Base-by-base conservation (phyloP, 2,888 invertebrate species). In the Kuschelorhynchus macadamiae region DNA sequence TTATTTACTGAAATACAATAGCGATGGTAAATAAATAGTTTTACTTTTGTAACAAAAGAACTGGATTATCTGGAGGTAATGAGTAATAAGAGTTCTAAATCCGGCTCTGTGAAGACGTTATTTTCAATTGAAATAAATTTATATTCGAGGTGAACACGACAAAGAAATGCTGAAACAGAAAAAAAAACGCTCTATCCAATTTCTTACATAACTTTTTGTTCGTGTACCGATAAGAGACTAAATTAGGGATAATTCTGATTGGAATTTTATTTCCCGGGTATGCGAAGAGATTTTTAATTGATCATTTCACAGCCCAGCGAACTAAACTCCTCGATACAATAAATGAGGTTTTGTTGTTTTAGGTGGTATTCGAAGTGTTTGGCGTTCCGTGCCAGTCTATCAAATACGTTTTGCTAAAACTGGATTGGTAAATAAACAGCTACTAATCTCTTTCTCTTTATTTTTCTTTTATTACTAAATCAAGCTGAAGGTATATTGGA, bases 241-340 rank as follows among this genome's bases (percentile, higher is more conserved):
- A 36, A 39, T n/a, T 41, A 41, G 14, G 55, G 33, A 39, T 32
- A 32, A 33, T 57, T 47, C 14, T 41, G 41, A 61, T 61, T 61
- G 61, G 61, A 50, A 61, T 32, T 64, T 47, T 56, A 56, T 55
- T 55, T 56, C 33, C 33, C 30, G 18, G 32, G 64, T 32, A 64
- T 62, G 44, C 53, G 42, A 61, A 30, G 41, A 44, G 41, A 42
- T 49, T 64, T 64, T 64, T 64, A 64, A 64, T 64, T 56, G 56
- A 20, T 47, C 64, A 64, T 64, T 64, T 64, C 49, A 64, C 64
- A 64, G 47, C 39, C 46, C 64, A 56, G 46, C 56, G 64, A 56
- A 17, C 25, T 56, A 64, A 56, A 39, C 32, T 55, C 53, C 20
- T 5, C 11, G 25, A 57, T 57, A 44, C 14, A 52, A 41, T 39